Conservation (phyloP, 2,797 vertebrate genomes). For the Buceros bicornis region DNA sequence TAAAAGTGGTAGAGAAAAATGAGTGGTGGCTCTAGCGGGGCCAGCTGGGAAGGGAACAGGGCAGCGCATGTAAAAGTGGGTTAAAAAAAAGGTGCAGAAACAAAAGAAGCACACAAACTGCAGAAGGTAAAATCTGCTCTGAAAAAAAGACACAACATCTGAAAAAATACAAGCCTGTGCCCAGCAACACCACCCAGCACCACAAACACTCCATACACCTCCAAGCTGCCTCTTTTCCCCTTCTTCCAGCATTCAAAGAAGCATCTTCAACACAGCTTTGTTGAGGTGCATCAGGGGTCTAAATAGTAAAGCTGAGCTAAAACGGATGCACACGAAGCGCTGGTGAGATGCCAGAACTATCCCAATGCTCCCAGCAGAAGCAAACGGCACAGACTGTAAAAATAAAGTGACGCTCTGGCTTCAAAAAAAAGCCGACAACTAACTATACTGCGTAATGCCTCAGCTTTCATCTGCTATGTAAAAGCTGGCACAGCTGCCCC, state of each 20-base stretch:
- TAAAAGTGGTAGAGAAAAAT: neutral
- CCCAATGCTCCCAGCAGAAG: neutral
- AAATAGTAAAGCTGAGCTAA: neutral
- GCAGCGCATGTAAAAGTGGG: neutral
- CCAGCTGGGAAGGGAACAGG: neutral
- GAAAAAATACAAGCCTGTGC: neutral
- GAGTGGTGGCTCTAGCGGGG: neutral
- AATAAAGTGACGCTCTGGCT: neutral
- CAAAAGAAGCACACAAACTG: neutral
- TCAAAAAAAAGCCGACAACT: neutral
- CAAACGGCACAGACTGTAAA: neutral
- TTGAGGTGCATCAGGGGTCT: neutral
- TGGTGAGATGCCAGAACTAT: neutral
- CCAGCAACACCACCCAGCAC: neutral
- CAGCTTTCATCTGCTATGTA: neutral
- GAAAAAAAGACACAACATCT: neutral
- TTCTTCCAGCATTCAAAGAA: neutral
- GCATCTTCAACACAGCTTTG: neutral
- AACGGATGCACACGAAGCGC: rapidly evolving
- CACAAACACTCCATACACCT: neutral
- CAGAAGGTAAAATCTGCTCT: neutral
- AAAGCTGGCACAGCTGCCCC: neutral
- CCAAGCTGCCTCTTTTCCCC: neutral
- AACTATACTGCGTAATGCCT: neutral
- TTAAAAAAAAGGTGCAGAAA: neutral